These are phyloP conservation scores for Gari tellinella DNA, from an alignment of 2,888 invertebrate species.

Conservation along the genomic window DNA sequence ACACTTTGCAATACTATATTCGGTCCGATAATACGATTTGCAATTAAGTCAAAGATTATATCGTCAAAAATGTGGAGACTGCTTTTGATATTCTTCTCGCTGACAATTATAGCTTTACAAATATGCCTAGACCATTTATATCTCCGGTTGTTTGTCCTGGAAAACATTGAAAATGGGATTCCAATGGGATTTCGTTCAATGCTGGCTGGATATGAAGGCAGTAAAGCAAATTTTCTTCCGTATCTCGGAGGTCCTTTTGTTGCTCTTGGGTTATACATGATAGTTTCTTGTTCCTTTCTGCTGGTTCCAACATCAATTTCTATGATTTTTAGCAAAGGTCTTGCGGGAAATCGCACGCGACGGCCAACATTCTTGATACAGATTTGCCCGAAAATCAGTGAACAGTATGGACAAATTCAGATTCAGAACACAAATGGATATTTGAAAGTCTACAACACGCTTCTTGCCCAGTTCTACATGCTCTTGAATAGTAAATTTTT, in stretches of 20 bases:
- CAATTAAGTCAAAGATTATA: not conserved
- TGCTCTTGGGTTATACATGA: conserved; percentile 37
- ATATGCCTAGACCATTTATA: conserved; percentile 37
- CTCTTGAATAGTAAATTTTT: conserved; percentile 55
- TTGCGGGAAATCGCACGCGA: conserved; percentile 5
- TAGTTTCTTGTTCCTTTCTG: conserved; percentile 26
- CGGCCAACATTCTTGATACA: conserved; percentile 3
- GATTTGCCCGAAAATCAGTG: conserved; percentile 9
- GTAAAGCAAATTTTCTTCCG: conserved; percentile 48
- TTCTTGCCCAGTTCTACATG: conserved; percentile 52
- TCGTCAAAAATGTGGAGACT: conserved; percentile 24
- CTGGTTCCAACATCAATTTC: conserved; percentile 44
- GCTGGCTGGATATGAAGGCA: conserved; percentile 48
- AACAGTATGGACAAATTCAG: conserved; percentile 39
- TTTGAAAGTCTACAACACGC: conserved; percentile 29
- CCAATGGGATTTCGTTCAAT: conserved; percentile 61
- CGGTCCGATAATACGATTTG: conserved; percentile 1
- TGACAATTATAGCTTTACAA: conserved; percentile 45
- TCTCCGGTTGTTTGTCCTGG: conserved; percentile 35
- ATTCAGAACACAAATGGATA: conserved; percentile 31
- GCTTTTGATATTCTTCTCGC: conserved; percentile 35
- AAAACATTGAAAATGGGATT: conserved; percentile 48
- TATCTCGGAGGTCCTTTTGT: conserved; percentile 57
- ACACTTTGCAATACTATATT: conserved; percentile 8
- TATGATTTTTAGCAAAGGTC: conserved; percentile 30